Evolutionary conservation across 2,113 vertebrate species (phyloP).

Genomic region (Vombatus ursinus): DNA sequence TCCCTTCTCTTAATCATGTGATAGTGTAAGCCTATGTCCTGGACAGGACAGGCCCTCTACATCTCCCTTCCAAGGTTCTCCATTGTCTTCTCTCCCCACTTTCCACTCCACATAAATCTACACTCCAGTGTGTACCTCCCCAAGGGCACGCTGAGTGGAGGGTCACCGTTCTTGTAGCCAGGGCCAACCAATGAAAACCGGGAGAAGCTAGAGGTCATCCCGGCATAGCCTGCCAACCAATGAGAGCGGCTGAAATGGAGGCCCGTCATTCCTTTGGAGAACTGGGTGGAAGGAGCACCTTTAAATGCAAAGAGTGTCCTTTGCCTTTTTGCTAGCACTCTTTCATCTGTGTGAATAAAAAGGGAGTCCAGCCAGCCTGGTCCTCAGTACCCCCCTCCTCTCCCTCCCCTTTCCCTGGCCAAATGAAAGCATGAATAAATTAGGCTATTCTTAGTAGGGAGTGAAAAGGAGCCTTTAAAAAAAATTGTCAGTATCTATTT

Average conservation of each 20-base stretch:
- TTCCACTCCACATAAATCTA: background rate
- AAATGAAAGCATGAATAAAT: slow-evolving; percentile 82
- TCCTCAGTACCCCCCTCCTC: slow-evolving; percentile 62
- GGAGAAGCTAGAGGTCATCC: background rate
- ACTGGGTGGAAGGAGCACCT: slow-evolving; percentile 73
- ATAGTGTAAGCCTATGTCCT: background rate
- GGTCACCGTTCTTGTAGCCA: slow-evolving; percentile 64
- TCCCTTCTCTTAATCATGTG: background rate
- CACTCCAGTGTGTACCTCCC: background rate
- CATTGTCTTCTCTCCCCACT: background rate
- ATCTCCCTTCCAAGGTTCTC: background rate
- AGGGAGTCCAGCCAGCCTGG: slow-evolving; percentile 75
- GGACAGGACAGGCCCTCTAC: background rate
- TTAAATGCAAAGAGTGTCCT: slow-evolving; percentile 74
- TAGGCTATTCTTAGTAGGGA: slow-evolving; percentile 84
- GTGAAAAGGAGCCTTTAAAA: slow-evolving; percentile 69
- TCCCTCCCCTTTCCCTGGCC: slow-evolving; percentile 42
- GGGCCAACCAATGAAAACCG: slow-evolving; percentile 78
- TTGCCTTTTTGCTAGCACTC: slow-evolving; percentile 73
- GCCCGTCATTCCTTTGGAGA: slow-evolving; percentile 77
- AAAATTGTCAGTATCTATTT: slow-evolving; percentile 76
- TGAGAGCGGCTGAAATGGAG: background rate
- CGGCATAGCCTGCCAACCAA: background rate
- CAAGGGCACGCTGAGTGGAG: slow-evolving; percentile 46
- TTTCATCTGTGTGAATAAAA: slow-evolving; percentile 78